Evolutionary conservation across 2,113 vertebrate genomes (phyloP).

Genomic region (Aviceda subcristata): DNA sequence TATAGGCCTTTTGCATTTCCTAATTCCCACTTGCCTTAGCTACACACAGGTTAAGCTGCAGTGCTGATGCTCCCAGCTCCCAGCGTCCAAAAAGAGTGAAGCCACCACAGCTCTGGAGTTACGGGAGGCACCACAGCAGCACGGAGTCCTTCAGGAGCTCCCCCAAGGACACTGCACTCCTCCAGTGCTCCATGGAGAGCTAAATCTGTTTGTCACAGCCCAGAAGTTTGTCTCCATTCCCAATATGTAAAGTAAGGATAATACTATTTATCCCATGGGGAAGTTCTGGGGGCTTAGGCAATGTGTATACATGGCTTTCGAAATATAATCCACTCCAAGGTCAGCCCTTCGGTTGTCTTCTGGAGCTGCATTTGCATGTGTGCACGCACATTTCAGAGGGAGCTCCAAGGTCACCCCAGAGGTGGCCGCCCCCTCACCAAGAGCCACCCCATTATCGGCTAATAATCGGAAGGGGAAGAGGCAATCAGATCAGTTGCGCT

Average conservation of each 20-base stretch:
- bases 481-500: not conserved
- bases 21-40: not conserved
- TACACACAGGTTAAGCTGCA: not conserved
- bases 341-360: not conserved
- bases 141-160: not conserved
- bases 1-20: not conserved
- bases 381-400: not conserved
- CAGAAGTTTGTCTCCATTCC: conserved; percentile 8
- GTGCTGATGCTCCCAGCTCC: not conserved
- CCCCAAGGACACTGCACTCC: not conserved
- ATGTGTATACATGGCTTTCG: not conserved
- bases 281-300: conserved; percentile 13
- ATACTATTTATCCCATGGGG: conserved; percentile 21
- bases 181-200: not conserved
- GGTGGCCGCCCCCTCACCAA: not conserved
- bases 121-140: not conserved
- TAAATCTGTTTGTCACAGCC: not conserved
- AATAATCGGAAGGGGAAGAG: not conserved
- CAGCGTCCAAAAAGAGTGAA: not conserved
- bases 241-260: conserved; percentile 48
- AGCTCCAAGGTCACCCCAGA: not conserved
- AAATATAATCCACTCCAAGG: conserved; percentile 38
- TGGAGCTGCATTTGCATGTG: fast-evolving
- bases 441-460: conserved; percentile 11
- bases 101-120: not conserved